Percentiles rank a stretch among this genome's conserved stretches.
These are phyloP conservation scores for Sternotherus odoratus DNA, from an alignment of 2,797 vertebrate genomes.

Conservation along the genomic window DNA sequence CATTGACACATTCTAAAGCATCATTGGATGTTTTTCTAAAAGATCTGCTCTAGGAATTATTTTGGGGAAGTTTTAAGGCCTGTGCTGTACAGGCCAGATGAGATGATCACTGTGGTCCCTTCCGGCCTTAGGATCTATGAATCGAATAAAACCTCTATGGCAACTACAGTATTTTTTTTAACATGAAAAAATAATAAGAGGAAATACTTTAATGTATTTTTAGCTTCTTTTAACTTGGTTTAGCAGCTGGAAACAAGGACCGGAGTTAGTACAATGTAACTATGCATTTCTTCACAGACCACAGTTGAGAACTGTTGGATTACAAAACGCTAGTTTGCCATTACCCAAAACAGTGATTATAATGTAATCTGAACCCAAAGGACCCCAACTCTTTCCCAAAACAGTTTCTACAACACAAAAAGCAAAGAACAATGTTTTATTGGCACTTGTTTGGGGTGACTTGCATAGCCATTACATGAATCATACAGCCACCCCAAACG, in stretches of 20 bases:
- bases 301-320: neutral
- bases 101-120: neutral
- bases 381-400: neutral
- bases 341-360: neutral
- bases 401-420: neutral
- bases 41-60: neutral
- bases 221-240: fast-evolving
- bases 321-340: neutral
- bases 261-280: neutral
- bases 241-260: neutral
- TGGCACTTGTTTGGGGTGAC: neutral
- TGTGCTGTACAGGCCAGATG: neutral
- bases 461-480: neutral
- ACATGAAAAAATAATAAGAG: neutral
- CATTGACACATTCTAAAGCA: neutral
- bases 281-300: neutral
- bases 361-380: neutral
- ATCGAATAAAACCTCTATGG: neutral
- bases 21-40: neutral
- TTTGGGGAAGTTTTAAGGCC: neutral
- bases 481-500: slow-evolving; percentile 11
- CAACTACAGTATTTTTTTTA: neutral
- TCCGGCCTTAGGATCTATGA: neutral
- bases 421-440: neutral
- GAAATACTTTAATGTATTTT: neutral